Evolutionary conservation across 1,140 invertebrate genomes (phyloP).

Genomic region (Nebria ingens): DNA sequence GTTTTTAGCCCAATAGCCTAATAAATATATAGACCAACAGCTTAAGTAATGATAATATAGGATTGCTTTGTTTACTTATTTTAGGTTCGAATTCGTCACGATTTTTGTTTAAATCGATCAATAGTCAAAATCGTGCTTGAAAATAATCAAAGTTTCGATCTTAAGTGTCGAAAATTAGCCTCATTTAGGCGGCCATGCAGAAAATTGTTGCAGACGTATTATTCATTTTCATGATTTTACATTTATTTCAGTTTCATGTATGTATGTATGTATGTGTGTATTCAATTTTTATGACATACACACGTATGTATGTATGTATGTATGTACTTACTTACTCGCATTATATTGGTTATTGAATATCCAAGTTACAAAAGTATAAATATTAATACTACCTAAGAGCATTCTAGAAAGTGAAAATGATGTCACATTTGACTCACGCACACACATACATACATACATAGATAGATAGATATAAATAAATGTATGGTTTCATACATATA

Average conservation of each 20-base stretch:
- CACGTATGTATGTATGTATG: neutral
- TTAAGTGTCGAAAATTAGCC: no score
- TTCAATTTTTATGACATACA: neutral
- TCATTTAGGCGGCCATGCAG: no score
- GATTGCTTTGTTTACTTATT: no score
- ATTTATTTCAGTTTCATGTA: neutral
- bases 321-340: neutral
- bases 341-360: neutral
- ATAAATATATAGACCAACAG: no score
- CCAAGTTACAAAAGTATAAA: neutral
- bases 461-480: neutral
- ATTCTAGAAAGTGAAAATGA: neutral
- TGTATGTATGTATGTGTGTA: neutral
- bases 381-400: neutral
- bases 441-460: constrained; percentile 12
- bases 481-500: neutral
- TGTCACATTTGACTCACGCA: neutral
- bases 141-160: no score
- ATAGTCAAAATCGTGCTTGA: no score
- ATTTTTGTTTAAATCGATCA: no score
- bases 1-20: no score
- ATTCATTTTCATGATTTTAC: neutral
- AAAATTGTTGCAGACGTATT: no score
- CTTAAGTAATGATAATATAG: no score
- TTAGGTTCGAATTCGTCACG: no score